A percentile compares a stretch with the other conserved stretches of the same genome.
Conservation (phyloP, 2,797 vertebrate genomes). For the Oophaga sylvatica region DNA sequence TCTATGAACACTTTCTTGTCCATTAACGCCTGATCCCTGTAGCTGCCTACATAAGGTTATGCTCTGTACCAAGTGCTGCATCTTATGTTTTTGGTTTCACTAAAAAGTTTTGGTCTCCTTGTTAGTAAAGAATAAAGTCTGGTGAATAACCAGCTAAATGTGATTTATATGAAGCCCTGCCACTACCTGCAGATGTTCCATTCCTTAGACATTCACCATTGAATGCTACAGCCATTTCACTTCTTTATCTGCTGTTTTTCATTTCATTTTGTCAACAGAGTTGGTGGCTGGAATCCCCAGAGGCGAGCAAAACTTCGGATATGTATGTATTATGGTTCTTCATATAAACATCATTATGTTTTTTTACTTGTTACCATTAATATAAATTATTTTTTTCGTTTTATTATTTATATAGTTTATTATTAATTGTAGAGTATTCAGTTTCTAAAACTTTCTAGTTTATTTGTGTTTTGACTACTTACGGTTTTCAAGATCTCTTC, state of each 20-base stretch:
- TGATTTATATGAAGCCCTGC: background rate
- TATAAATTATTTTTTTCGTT: too few species aligned
- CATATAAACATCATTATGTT: background rate
- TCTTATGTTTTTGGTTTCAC: background rate
- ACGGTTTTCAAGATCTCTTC: too few species aligned
- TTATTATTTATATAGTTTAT: too few species aligned
- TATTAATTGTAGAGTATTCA: too few species aligned
- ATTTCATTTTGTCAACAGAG: constrained; percentile 76
- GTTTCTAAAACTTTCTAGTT: too few species aligned
- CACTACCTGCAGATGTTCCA: background rate
- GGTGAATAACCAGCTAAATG: background rate
- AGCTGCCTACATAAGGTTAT: background rate
- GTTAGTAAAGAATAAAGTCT: background rate
- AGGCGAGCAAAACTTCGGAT: constrained; percentile 95
- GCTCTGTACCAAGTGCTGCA: background rate
- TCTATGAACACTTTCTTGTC: background rate
- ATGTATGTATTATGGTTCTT: constrained; percentile 79
- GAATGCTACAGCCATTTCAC: background rate
- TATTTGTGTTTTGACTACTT: too few species aligned
- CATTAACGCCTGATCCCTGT: background rate
- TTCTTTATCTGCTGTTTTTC: background rate
- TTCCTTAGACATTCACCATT: background rate
- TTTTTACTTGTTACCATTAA: background rate
- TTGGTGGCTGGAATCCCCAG: constrained; percentile 91
- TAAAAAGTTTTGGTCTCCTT: background rate